Percentiles rank a stretch among this genome's conserved stretches.
These are phyloP conservation scores for Rhagonycha lutea DNA, from an alignment of 2,888 invertebrate species.

Conservation along the genomic window DNA sequence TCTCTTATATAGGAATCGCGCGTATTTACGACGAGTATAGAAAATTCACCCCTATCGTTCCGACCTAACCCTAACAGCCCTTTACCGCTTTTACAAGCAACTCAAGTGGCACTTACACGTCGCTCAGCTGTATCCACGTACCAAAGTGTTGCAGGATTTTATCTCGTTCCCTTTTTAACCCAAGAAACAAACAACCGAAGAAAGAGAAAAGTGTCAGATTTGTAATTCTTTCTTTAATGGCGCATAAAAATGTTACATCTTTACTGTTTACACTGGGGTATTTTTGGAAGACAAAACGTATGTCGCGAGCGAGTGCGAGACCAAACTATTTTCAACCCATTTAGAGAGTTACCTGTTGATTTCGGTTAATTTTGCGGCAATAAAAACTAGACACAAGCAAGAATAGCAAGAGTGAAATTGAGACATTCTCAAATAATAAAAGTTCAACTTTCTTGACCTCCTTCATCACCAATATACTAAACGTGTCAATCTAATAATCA, in stretches of 20 bases:
- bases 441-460: background rate
- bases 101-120: constrained; percentile 39
- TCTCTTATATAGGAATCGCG: constrained; percentile 25
- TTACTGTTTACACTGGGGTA: constrained; percentile 36
- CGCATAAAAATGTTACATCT: constrained; percentile 40
- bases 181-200: constrained; percentile 7
- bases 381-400: background rate
- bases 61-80: constrained; percentile 31
- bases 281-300: constrained; percentile 15
- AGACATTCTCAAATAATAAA: background rate
- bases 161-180: constrained; percentile 20
- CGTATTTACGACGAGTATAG: constrained; percentile 28
- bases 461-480: background rate
- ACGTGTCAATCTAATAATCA: constrained; percentile 1
- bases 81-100: constrained; percentile 38
- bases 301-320: constrained; percentile 5
- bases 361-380: background rate
- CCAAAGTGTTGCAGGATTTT: constrained; percentile 32
- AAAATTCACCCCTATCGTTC: constrained; percentile 29
- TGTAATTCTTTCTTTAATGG: constrained; percentile 40
- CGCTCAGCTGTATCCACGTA: constrained; percentile 38
- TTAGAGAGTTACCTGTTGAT: constrained; percentile 10
- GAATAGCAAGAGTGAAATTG: background rate
- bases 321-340: background rate
- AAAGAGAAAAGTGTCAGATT: constrained; percentile 28